A percentile compares a stretch with the other conserved stretches of the same genome.
These are phyloP conservation scores for Dryadula phaetusa DNA, from an alignment of 2,888 invertebrate genomes.

Conservation along the genomic window DNA sequence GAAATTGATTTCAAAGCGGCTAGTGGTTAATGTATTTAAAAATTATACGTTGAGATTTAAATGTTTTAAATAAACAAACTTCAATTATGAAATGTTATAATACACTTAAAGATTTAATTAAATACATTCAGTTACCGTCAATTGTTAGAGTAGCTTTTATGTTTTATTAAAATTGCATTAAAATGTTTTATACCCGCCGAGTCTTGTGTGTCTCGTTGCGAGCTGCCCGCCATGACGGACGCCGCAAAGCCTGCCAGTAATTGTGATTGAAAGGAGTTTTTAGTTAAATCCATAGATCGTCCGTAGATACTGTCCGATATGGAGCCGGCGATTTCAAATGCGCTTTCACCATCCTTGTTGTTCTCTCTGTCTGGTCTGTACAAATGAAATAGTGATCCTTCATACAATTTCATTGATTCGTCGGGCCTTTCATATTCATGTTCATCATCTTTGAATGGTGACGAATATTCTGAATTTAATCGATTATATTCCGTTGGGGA, in stretches of 20 bases:
- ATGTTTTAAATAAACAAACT: conserved; percentile 8
- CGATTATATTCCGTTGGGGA: conserved; percentile 67
- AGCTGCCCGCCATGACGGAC: conserved; percentile 72
- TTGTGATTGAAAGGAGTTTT: conserved; percentile 75
- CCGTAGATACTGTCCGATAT: conserved; percentile 72
- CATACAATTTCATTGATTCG: conserved; percentile 71
- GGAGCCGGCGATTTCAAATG: conserved; percentile 61
- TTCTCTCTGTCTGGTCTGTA: conserved; percentile 67
- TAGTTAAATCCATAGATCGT: conserved; percentile 74
- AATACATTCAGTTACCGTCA: background rate
- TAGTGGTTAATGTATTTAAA: background rate
- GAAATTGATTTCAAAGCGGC: conserved; percentile 6
- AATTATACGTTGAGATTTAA: conserved; percentile 8
- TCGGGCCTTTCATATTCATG: conserved; percentile 65
- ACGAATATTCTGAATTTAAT: conserved; percentile 67
- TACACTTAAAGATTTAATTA: conserved; percentile 3
- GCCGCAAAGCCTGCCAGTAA: conserved; percentile 74
- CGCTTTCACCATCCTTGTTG: conserved; percentile 62
- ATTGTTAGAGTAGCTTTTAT: conserved; percentile 5
- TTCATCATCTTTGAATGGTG: conserved; percentile 74
- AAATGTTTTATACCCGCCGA: conserved; percentile 58
- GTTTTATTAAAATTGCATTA: conserved; percentile 6
- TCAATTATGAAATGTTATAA: conserved; percentile 11
- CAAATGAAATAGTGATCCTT: conserved; percentile 71
- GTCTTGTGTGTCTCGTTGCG: conserved; percentile 71